phyloP scores from a whole-genome alignment of 2,888 invertebrate genomes.

The Flabesymbios commensalis region DNA sequence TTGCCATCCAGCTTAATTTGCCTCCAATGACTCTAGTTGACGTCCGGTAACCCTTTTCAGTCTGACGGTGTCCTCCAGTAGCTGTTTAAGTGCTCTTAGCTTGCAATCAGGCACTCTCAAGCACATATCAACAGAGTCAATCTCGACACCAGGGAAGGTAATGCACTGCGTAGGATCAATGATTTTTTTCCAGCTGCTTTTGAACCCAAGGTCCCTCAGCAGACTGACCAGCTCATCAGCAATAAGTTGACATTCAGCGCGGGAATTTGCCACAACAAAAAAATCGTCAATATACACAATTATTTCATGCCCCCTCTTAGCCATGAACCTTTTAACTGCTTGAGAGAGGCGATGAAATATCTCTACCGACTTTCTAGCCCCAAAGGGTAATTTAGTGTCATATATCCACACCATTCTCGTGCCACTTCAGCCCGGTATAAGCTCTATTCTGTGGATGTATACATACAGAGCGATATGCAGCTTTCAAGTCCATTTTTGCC shows the following conservation, averaged over 20 bases:
- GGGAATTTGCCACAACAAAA: neutral
- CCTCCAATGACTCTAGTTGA: neutral
- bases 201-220: neutral
- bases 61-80: too few relatives aligned
- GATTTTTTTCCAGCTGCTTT: neutral
- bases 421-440: neutral
- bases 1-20: neutral
- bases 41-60: neutral
- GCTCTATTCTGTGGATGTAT: neutral
- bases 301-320: neutral
- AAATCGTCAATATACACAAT: slow-evolving; percentile 5
- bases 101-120: too few relatives aligned
- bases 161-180: neutral
- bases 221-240: neutral
- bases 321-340: neutral
- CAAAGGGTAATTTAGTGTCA: neutral
- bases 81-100: too few relatives aligned
- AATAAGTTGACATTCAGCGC: neutral
- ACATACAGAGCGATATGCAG: neutral
- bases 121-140: neutral
- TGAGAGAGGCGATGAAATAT: neutral
- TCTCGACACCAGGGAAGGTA: neutral
- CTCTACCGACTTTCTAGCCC: neutral
- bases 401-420: neutral
- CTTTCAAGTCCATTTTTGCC: neutral